Conservation (phyloP, 2,113 vertebrate species). For the Corythornis madagascariensis region DNA sequence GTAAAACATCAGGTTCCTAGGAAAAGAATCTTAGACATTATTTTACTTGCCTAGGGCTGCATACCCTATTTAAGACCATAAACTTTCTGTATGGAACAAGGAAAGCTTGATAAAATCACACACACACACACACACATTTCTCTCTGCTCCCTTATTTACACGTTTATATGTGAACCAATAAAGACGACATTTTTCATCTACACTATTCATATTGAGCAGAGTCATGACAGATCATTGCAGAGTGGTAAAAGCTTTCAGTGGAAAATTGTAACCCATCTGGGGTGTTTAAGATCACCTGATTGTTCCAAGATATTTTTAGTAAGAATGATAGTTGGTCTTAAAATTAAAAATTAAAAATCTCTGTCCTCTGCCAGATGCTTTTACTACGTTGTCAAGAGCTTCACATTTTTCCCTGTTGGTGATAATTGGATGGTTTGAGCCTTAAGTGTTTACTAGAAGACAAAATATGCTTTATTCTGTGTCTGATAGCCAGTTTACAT, state of each 20-base stretch:
- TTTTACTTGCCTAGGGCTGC: neutral
- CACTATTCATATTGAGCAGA: neutral
- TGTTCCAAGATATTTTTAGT: constrained; percentile 35
- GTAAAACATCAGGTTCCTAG: neutral
- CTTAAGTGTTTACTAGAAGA: neutral
- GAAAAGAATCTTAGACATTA: neutral
- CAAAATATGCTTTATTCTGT: neutral
- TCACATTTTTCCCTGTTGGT: neutral
- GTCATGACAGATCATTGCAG: neutral
- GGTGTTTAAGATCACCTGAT: constrained; percentile 24
- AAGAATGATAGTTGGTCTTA: constrained; percentile 21
- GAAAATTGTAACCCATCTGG: constrained; percentile 17
- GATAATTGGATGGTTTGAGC: neutral
- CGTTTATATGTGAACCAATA: neutral
- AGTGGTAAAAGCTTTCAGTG: neutral
- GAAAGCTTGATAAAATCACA: constrained; percentile 11
- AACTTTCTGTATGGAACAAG: neutral
- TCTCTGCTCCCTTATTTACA: constrained; percentile 38
- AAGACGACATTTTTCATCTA: neutral
- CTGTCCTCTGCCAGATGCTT: neutral
- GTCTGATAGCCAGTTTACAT: neutral
- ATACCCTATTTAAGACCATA: neutral
- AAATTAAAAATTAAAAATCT: constrained; percentile 49
- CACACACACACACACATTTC: neutral
- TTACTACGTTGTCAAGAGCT: neutral